Evolutionary conservation across 37 sponge, comb jelly and placozoan species (phyloP).

Genomic region (Spongilla lacustris): DNA sequence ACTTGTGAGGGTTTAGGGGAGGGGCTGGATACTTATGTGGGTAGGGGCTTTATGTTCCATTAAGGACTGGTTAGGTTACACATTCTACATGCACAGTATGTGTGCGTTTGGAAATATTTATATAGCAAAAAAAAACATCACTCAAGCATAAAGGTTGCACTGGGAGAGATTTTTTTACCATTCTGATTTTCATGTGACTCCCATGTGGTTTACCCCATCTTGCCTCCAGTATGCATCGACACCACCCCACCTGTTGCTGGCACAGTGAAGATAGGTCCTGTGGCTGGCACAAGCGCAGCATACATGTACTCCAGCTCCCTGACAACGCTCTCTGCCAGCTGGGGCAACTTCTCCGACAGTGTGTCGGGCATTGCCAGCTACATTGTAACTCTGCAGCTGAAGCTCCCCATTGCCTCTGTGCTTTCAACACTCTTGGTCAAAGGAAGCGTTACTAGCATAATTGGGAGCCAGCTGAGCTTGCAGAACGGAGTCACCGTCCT

Average conservation of each 20-base stretch:
- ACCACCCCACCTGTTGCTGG: conserved; percentile 64
- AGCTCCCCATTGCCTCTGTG: background rate
- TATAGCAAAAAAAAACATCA: too few relatives aligned
- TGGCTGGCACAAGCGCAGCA: background rate
- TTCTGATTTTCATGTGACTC: too few relatives aligned
- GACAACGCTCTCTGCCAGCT: conserved; percentile 47
- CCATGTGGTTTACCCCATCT: too few relatives aligned
- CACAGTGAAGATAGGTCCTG: conserved; percentile 51
- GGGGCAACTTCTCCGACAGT: conserved; percentile 69
- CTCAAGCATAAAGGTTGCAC: too few relatives aligned
- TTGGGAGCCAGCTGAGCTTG: conserved; percentile 51
- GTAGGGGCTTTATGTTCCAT: too few relatives aligned
- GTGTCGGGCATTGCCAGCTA: conserved; percentile 76
- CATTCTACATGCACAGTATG: too few relatives aligned
- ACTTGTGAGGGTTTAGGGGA: too few relatives aligned
- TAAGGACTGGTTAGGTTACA: too few relatives aligned
- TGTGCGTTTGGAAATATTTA: too few relatives aligned
- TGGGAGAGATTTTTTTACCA: too few relatives aligned
- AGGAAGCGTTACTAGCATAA: background rate
- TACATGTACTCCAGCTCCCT: conserved; percentile 42
- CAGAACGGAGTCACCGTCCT: conserved; percentile 46
- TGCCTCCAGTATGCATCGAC: conserved; percentile 82
- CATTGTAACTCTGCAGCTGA: conserved; percentile 29
- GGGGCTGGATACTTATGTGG: too few relatives aligned
- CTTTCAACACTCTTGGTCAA: background rate